Conservation (phyloP, 2,888 invertebrate genomes). For the Cephus runcator region DNA sequence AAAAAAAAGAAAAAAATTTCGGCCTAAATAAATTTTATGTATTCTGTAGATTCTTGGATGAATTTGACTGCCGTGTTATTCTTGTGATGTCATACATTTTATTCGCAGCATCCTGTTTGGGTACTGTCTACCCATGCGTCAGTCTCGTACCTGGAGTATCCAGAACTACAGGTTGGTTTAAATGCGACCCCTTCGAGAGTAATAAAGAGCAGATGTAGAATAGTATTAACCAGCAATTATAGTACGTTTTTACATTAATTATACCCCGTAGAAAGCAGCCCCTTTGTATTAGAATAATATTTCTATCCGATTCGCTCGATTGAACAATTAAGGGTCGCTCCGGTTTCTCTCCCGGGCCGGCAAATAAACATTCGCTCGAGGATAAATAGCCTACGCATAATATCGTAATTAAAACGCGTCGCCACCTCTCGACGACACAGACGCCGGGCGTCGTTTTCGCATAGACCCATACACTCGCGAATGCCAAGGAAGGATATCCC, state of each 20-base stretch:
- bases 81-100: not conserved
- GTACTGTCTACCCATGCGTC: not conserved
- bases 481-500: not conserved
- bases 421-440: slow-evolving; percentile 7
- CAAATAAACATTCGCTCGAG: slow-evolving; percentile 22
- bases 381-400: slow-evolving; percentile 30
- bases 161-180: not conserved
- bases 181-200: not conserved
- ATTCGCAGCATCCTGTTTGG: not conserved
- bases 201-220: slow-evolving; percentile 5
- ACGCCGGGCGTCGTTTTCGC: not conserved
- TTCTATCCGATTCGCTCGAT: slow-evolving; percentile 43
- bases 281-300: slow-evolving; percentile 34
- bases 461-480: not conserved
- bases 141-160: not conserved
- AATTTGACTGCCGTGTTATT: not conserved
- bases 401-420: slow-evolving; percentile 36
- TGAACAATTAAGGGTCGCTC: slow-evolving; percentile 38
- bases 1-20: not conserved
- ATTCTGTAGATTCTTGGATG: not conserved
- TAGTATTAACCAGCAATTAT: slow-evolving; percentile 28
- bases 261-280: slow-evolving; percentile 23
- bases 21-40: not conserved
- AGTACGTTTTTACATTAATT: slow-evolving; percentile 40
- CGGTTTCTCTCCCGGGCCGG: slow-evolving; percentile 1